Evolutionary conservation across 2,797 vertebrate species (phyloP), one percentile per base, ranked within the genome.

Genomic region (Podargus strigoides): DNA sequence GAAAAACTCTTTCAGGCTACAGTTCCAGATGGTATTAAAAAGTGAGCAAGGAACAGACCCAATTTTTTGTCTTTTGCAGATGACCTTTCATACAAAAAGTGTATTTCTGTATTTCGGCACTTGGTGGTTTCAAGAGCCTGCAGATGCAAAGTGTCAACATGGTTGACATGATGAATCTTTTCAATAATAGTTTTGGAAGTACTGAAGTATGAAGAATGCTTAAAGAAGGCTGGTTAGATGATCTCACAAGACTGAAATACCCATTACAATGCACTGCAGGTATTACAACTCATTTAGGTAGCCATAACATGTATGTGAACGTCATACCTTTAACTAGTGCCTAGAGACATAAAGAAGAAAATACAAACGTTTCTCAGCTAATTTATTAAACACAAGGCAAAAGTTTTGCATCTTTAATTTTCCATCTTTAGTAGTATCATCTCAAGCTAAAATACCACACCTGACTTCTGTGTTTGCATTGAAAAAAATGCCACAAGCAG

Each of bases 151-250:
- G 63, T 79, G 91, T 93, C 94, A 95, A 84, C 44, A 9, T 37
- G 67, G 79, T 82, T 96, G 95, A 95, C 82, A 84, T 10, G 8
- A 63, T 59, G 58, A 96, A 88, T 96, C 90, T 84, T 91, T 93
- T 90, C 92, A 96, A 34, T 88, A 82, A 81, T 96, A 93, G 85
- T 91, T 93, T 88, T 96, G 92, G 85, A 96, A 88, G 85, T 84
- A 36, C 55, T 93, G 67, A 32, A 79, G 63, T 62, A 60, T 70
- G 59, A 93, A 78, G 73, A 91, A 72, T 68, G 84, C 84, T 92
- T 87, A 87, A 85, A 85, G 91, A 85, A 87, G 66, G 63, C 84
- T 90, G 77, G 26, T 82, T 90, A 94, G 85, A 68, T 94, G 81
- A 83, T 87, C 87, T 92, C 87, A 93, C 0, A 0, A 87, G 89